A percentile compares a stretch with the other conserved stretches of the same genome.
These are phyloP conservation scores for Galeopterus variegatus DNA, from an alignment of 2,113 vertebrate species.

Conservation along the genomic window DNA sequence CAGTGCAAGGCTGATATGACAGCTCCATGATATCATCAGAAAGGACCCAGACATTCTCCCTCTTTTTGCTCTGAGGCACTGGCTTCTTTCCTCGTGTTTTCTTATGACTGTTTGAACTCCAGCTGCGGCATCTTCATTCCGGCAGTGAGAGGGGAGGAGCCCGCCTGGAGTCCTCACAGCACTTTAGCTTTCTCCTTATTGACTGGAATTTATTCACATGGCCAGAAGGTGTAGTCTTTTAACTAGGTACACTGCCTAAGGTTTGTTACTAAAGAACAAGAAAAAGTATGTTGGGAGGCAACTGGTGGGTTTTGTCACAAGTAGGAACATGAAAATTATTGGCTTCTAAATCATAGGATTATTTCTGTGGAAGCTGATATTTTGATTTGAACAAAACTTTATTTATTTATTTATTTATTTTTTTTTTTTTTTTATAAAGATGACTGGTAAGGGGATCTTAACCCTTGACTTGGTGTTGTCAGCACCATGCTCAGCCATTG, in stretches of 20 bases:
- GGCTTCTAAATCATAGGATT: not conserved
- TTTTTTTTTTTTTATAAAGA: too few species aligned
- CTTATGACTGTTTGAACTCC: not conserved
- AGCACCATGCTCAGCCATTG: too few species aligned
- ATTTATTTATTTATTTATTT: too few species aligned
- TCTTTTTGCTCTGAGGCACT: not conserved
- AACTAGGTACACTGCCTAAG: not conserved
- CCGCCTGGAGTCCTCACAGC: not conserved
- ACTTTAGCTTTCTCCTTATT: not conserved
- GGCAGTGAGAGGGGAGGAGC: not conserved
- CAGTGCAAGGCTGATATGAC: not conserved
- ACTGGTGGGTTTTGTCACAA: not conserved
- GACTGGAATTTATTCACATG: not conserved
- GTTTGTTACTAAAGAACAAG: not conserved
- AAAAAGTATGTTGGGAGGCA: not conserved
- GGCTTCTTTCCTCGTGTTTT: not conserved
- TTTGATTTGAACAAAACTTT: slow-evolving; percentile 38
- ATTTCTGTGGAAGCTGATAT: slow-evolving; percentile 27
- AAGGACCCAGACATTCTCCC: not conserved
- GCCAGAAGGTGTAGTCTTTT: not conserved
- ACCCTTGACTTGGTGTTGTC: too few species aligned
- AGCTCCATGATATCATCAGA: not conserved
- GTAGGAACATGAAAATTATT: not conserved
- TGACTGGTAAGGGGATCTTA: too few species aligned
- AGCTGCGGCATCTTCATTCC: not conserved